Base-by-base conservation (phyloP, 2,797 vertebrate species). In the Clarias laeviceps region DNA sequence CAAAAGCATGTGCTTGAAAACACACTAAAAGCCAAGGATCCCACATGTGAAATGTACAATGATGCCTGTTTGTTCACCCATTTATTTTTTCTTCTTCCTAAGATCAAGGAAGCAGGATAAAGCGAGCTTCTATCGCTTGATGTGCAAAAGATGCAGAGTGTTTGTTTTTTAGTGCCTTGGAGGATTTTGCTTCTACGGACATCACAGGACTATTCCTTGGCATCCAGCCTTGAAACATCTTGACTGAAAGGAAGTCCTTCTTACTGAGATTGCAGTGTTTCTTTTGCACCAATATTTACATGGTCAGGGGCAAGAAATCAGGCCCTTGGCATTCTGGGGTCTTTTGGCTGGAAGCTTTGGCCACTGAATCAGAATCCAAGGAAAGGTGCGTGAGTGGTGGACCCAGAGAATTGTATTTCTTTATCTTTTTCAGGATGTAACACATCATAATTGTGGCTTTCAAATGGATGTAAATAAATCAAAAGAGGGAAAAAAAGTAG, bases 381-480 rank as follows among this genome's bases (percentile, higher is more conserved):
- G 56, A 59, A 82, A 54, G 32, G 84, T 70, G 86, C 81, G 78
- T 66, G 81, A 69, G 70, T 68, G 90, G 86, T 83, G 77, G 87
- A 90, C 72, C 65, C 1, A 27, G 86, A 89, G 45, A 87, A 74
- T 70, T 86, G 84, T 91, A 92, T 89, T 89, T 86, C 88, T 87
- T 85, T 86, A 73, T 76, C 82, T 27, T 65, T 65, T 37, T 59
- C 90, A 82, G 93, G 90, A 95, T 92, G 93, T 93, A 91, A 87
- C 85, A 82, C 87, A 89, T 93, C 91, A 92, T 89, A 84, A 61
- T 86, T 69, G 34, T 66, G 88, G 86, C 84, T 90, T 88, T 84
- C 83, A 77, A 85, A 90, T 84, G 85, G 80, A 91, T 91, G 93
- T 94, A 94, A 95, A 95, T 96, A 95, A 93, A 89, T 70, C 89